Evolutionary conservation across 2,888 invertebrate genomes (phyloP).

Genomic region (Agrochola macilenta): DNA sequence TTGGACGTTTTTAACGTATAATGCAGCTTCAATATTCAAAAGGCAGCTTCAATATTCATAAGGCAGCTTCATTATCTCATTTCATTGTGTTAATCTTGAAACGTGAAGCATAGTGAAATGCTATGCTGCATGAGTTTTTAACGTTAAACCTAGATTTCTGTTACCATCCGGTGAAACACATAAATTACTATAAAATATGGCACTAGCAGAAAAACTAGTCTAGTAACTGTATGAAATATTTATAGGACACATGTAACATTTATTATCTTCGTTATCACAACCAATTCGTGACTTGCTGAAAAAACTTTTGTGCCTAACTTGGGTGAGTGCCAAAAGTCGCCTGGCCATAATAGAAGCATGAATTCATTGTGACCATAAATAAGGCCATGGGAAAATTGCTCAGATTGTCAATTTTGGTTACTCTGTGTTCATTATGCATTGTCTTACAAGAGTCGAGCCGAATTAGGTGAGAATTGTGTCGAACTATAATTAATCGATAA

Average conservation of each 20-base stretch:
- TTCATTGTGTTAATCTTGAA: conserved; percentile 22
- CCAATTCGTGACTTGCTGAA: conserved; percentile 20
- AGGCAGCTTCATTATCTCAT: conserved; percentile 11
- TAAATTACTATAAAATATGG: conserved; percentile 2
- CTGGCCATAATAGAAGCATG: conserved; percentile 35
- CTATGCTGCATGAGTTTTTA: background rate
- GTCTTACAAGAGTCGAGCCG: conserved; percentile 27
- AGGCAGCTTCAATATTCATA: conserved; percentile 9
- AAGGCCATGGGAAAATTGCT: conserved; percentile 46
- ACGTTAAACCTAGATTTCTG: background rate
- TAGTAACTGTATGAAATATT: conserved; percentile 12
- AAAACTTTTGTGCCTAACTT: conserved; percentile 40
- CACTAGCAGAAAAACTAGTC: conserved; percentile 8
- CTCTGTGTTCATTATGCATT: conserved; percentile 25
- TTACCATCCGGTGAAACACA: background rate
- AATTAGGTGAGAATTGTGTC: conserved; percentile 15
- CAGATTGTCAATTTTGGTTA: conserved; percentile 38
- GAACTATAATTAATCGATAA: background rate
- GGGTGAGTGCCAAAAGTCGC: conserved; percentile 28
- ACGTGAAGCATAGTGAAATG: background rate
- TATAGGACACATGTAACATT: conserved; percentile 26
- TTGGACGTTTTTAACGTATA: conserved; percentile 2
- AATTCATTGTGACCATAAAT: conserved; percentile 41
- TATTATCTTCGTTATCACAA: conserved; percentile 34
- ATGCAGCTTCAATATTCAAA: conserved; percentile 6